Evolutionary conservation across 1,140 invertebrate species (phyloP).

Genomic region (Aphis gossypii): DNA sequence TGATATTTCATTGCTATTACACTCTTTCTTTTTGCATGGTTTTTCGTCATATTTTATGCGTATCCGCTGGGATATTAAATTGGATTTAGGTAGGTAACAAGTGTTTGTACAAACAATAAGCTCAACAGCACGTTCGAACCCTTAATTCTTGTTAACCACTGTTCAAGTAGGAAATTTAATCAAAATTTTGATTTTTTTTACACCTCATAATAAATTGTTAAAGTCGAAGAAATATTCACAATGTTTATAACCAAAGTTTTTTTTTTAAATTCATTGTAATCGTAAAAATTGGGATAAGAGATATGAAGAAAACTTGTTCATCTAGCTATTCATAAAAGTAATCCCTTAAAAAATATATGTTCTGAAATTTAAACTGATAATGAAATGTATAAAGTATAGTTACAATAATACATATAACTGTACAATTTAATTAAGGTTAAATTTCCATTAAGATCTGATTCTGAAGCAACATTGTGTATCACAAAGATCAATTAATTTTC

Average conservation of each 20-base stretch:
- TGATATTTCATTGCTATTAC: conserved; percentile 3
- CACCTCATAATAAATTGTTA: neutral
- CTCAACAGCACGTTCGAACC: neutral
- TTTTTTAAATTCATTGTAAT: neutral
- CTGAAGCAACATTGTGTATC: neutral
- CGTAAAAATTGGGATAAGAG: neutral
- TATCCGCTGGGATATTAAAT: neutral
- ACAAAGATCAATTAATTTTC: neutral
- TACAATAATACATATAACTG: neutral
- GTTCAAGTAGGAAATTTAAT: neutral
- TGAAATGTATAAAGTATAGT: neutral
- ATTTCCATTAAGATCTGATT: neutral
- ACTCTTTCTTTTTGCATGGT: neutral
- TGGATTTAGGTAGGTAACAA: neutral
- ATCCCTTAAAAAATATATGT: neutral
- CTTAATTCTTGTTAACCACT: neutral
- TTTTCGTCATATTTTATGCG: neutral
- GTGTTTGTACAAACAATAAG: neutral
- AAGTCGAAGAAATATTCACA: neutral
- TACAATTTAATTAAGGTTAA: neutral
- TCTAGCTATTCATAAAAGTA: neutral
- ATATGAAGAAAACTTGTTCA: neutral
- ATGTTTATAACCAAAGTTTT: neutral
- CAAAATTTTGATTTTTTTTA: neutral
- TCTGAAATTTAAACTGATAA: neutral